phyloP scores from a whole-genome alignment of 2,888 invertebrate species.

The Macropis europaea region DNA sequence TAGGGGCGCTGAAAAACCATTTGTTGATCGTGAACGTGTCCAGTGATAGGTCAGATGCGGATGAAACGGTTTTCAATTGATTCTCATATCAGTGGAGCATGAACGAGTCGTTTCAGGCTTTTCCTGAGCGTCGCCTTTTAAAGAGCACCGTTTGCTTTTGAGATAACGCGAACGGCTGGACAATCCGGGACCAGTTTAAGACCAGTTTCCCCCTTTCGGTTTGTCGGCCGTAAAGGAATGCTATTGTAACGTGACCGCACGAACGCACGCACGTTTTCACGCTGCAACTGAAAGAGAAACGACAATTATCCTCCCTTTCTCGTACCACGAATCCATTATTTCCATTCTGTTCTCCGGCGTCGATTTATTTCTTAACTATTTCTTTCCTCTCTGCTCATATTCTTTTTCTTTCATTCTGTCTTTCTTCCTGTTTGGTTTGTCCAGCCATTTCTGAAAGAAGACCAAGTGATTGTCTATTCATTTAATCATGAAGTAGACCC shows the following conservation, averaged over 20 bases:
- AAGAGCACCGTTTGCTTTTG: slow-evolving; percentile 43
- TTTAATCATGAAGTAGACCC: too few species aligned
- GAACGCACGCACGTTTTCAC: slow-evolving; percentile 7
- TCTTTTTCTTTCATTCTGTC: not conserved
- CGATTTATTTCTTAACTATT: too few species aligned
- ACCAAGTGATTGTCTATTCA: too few species aligned
- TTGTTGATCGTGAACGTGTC: too few species aligned
- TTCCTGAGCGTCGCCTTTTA: slow-evolving; percentile 35
- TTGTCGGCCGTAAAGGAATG: slow-evolving; percentile 10
- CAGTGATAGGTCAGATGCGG: too few species aligned
- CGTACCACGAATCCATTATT: not conserved
- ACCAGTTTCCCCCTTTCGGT: slow-evolving; percentile 35
- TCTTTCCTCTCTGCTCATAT: not conserved
- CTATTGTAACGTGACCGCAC: slow-evolving; percentile 16
- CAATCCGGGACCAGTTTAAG: slow-evolving; percentile 42
- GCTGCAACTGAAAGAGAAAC: not conserved
- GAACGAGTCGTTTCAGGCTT: slow-evolving; percentile 23
- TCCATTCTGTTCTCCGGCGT: not conserved
- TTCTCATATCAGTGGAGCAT: slow-evolving; percentile 2
- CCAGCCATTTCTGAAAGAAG: too few species aligned
- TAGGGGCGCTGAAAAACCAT: too few species aligned
- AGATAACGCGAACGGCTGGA: slow-evolving; percentile 54
- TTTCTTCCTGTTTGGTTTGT: too few species aligned
- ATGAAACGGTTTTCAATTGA: too few species aligned
- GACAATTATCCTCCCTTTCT: not conserved